phyloP scores from a whole-genome alignment of 2,888 invertebrate genomes.

The Lithodes maja region DNA sequence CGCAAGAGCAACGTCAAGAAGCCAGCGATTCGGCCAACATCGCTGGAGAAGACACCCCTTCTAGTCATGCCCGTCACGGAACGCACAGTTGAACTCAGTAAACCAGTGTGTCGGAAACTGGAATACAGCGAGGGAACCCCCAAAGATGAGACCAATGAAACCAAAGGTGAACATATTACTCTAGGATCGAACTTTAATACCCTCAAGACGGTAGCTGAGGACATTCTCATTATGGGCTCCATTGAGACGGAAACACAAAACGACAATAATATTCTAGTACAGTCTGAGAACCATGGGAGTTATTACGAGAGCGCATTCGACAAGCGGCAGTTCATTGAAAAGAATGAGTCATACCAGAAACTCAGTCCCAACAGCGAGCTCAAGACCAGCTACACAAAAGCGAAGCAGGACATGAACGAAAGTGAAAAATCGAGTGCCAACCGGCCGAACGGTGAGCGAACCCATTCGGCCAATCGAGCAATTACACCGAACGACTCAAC shows the following conservation, averaged over 20 bases:
- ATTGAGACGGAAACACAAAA: slow-evolving; percentile 50
- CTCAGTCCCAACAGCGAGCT: slow-evolving; percentile 2
- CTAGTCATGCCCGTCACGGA: slow-evolving; percentile 66
- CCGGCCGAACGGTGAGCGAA: background rate
- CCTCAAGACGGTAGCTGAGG: slow-evolving; percentile 42
- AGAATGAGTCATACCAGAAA: slow-evolving; percentile 3
- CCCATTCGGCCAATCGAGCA: background rate
- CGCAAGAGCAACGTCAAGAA: slow-evolving; percentile 43
- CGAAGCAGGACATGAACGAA: slow-evolving; percentile 21
- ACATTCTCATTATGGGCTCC: slow-evolving; percentile 65
- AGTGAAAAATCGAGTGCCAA: slow-evolving; percentile 28
- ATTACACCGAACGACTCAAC: slow-evolving; percentile 20
- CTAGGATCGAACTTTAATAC: slow-evolving; percentile 3
- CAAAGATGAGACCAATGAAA: background rate
- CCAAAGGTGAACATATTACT: background rate
- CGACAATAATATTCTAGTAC: slow-evolving; percentile 20
- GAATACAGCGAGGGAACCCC: slow-evolving; percentile 62
- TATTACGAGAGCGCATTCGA: slow-evolving; percentile 34
- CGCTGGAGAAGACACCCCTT: slow-evolving; percentile 67
- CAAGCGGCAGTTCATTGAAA: background rate
- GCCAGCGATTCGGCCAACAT: slow-evolving; percentile 57
- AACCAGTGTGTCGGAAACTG: slow-evolving; percentile 61
- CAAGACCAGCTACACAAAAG: slow-evolving; percentile 21
- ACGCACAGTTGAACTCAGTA: slow-evolving; percentile 61
- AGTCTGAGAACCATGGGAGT: slow-evolving; percentile 46